These are phyloP conservation scores for Phymastichus coffea DNA, from an alignment of 1,140 invertebrate species.

Conservation along the genomic window DNA sequence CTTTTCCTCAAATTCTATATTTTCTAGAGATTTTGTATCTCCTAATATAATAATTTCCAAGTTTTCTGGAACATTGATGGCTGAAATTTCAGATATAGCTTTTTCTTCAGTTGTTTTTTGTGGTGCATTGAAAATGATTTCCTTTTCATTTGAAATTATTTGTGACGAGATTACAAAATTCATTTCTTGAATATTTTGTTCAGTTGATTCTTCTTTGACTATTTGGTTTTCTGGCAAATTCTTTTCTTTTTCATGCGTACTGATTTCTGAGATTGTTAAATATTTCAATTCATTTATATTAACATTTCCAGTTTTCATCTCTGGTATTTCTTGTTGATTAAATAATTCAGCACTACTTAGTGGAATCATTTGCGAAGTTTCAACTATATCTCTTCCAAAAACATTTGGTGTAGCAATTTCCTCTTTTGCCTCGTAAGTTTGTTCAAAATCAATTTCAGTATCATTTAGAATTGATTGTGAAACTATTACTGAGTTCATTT, in stretches of 20 bases:
- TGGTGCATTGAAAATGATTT: constrained; percentile 29
- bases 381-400: constrained; percentile 35
- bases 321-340: constrained; percentile 22
- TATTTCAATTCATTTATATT: constrained; percentile 31
- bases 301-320: constrained; percentile 24
- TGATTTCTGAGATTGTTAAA: constrained; percentile 37
- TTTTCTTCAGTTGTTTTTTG: constrained; percentile 33
- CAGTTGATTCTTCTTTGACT: constrained; percentile 31
- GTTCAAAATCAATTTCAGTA: constrained; percentile 28
- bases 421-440: constrained; percentile 28
- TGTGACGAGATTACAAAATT: constrained; percentile 41
- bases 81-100: constrained; percentile 36
- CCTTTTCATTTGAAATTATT: constrained; percentile 38
- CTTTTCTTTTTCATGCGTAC: constrained; percentile 38
- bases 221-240: not conserved
- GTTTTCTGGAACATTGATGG: constrained; percentile 41
- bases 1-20: constrained; percentile 41
- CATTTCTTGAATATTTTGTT: constrained; percentile 39
- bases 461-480: constrained; percentile 7
- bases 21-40: constrained; percentile 45
- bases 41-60: constrained; percentile 39
- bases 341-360: constrained; percentile 25
- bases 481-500: not conserved
- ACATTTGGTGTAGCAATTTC: constrained; percentile 32
- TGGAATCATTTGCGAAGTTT: constrained; percentile 34